phyloP scores from a whole-genome alignment of 2,888 invertebrate species.

The Eutolmus rufibarbis region DNA sequence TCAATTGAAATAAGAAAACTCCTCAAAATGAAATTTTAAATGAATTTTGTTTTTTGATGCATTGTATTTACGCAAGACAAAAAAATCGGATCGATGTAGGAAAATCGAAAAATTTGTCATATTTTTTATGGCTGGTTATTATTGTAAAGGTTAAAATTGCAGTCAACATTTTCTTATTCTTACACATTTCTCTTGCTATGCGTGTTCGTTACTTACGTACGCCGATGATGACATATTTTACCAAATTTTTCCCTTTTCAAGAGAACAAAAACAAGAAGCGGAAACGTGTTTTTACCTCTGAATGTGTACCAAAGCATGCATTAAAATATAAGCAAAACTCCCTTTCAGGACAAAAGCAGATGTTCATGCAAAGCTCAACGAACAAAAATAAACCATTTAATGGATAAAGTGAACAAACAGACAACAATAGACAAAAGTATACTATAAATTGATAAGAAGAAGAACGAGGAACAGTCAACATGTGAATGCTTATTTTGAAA shows the following conservation, averaged over 20 bases:
- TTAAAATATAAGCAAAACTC: neutral
- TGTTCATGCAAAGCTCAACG: neutral
- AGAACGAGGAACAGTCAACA: slow-evolving; percentile 15
- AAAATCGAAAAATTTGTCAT: no score
- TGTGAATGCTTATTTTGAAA: neutral
- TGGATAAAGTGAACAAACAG: neutral
- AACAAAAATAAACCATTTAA: slow-evolving; percentile 13
- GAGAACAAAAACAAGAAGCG: neutral
- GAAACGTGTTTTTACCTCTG: neutral
- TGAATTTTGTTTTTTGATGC: no score
- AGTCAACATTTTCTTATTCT: no score
- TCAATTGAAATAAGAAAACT: no score
- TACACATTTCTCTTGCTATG: no score
- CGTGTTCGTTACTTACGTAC: neutral
- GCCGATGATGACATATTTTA: neutral
- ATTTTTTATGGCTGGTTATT: no score
- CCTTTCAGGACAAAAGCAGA: neutral
- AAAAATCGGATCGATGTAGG: no score
- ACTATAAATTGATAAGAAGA: neutral
- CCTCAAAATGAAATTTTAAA: no score
- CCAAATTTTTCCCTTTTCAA: neutral
- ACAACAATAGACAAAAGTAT: neutral
- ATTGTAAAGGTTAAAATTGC: no score
- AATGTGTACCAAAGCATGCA: neutral
- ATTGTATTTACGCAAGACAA: no score